These are phyloP conservation scores for Elephas maximus DNA, from an alignment of 2,113 vertebrate genomes.

Conservation along the genomic window DNA sequence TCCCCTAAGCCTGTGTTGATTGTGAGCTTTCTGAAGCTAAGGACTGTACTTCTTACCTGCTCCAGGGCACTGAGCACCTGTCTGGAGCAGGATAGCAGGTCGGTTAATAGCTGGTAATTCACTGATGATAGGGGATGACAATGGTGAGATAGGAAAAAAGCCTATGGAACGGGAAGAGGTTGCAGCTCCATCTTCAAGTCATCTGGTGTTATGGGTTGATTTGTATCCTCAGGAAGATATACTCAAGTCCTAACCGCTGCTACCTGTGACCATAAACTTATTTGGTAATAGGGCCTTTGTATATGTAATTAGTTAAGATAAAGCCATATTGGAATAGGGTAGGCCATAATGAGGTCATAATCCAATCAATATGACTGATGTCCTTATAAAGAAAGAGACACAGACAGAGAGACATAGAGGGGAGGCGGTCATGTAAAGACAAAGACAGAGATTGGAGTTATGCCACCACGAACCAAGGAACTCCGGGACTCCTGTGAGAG, in stretches of 20 bases:
- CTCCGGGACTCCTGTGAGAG: neutral
- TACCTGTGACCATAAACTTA: neutral
- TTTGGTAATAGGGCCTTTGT: neutral
- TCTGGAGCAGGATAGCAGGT: neutral
- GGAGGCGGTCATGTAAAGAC: neutral
- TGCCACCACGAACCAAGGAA: neutral
- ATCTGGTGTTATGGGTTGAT: neutral
- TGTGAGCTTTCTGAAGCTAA: slow-evolving; percentile 6
- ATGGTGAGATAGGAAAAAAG: neutral
- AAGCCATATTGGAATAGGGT: neutral
- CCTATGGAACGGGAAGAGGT: neutral
- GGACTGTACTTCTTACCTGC: neutral
- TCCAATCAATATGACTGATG: neutral
- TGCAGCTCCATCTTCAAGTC: neutral
- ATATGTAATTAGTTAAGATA: neutral
- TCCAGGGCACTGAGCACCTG: neutral
- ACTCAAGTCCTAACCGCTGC: neutral
- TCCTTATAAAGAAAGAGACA: neutral
- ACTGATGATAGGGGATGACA: neutral
- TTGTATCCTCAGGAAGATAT: neutral
- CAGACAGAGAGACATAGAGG: neutral
- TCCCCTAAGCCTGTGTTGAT: fast-evolving
- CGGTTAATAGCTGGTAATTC: neutral
- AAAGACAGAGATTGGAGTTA: neutral
- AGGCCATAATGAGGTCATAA: neutral